phyloP scores from a whole-genome alignment of 2,888 invertebrate species.

The Nasonia oneida region DNA sequence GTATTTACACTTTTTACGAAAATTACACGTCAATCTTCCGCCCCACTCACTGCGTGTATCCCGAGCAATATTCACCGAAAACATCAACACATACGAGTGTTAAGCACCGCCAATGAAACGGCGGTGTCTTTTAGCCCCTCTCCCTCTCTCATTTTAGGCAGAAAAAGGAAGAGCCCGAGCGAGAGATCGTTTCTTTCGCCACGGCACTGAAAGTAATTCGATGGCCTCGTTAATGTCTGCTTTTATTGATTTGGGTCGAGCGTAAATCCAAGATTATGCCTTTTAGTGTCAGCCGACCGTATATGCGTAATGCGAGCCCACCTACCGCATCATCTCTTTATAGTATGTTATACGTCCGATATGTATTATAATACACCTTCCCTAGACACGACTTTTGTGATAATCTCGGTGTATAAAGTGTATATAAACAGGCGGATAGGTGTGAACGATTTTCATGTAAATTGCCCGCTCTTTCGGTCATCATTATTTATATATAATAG shows the following conservation, averaged over 20 bases:
- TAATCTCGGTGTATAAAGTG: constrained; percentile 41
- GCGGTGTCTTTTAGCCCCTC: constrained; percentile 16
- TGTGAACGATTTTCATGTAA: constrained; percentile 53
- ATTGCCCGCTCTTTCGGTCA: constrained; percentile 20
- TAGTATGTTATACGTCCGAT: not conserved
- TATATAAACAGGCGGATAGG: constrained; percentile 50
- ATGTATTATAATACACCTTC: not conserved
- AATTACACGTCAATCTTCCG: not conserved
- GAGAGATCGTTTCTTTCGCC: constrained; percentile 68
- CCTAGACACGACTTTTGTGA: constrained; percentile 14
- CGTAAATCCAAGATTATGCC: constrained; percentile 64
- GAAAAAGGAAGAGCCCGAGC: constrained; percentile 17
- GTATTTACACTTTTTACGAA: constrained; percentile 21
- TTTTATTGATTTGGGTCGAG: constrained; percentile 73
- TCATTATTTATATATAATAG: not conserved
- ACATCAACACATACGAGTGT: constrained; percentile 27
- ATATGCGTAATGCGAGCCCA: constrained; percentile 43
- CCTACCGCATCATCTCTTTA: constrained; percentile 47
- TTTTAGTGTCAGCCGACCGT: constrained; percentile 57
- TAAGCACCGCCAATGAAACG: constrained; percentile 40
- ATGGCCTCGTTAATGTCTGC: constrained; percentile 76
- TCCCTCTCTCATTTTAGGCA: constrained; percentile 65
- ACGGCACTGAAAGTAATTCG: constrained; percentile 72
- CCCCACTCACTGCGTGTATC: not conserved
- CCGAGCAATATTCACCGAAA: constrained; percentile 2